Conservation (phyloP, 2,888 invertebrate genomes). For the Tipula lateralis region DNA sequence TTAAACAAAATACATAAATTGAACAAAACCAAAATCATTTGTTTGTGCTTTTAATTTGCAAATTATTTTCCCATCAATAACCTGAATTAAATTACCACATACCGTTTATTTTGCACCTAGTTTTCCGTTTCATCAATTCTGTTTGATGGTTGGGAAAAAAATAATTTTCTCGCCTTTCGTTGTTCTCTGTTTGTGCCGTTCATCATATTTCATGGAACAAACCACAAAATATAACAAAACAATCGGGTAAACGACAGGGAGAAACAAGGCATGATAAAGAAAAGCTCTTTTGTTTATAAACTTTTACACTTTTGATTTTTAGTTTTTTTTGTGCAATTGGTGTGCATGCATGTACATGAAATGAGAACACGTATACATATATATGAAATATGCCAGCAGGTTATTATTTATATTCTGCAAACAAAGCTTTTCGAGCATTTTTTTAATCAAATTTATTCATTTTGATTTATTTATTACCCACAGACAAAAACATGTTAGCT, state of each 20-base stretch:
- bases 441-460: no score
- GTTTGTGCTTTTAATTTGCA: not conserved
- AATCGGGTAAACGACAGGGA: not conserved
- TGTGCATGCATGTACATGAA: not conserved
- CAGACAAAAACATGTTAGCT: constrained; percentile 75
- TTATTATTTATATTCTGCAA: not conserved
- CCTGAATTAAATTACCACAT: not conserved
- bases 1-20: no score
- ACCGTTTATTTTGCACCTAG: not conserved
- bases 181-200: not conserved
- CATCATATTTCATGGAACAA: not conserved
- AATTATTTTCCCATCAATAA: not conserved
- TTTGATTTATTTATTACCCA: no score
- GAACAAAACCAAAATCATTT: not conserved
- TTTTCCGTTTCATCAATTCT: not conserved
- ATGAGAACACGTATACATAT: not conserved
- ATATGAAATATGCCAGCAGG: not conserved
- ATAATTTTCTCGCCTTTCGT: not conserved
- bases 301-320: not conserved
- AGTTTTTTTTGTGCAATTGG: not conserved
- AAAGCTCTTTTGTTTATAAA: not conserved
- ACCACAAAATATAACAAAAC: not conserved
- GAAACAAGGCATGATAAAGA: not conserved
- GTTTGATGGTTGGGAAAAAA: not conserved
- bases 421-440: not conserved